These are phyloP conservation scores for Lamellibrachia luymesi DNA, from an alignment of 1,140 invertebrate species.

Conservation along the genomic window DNA sequence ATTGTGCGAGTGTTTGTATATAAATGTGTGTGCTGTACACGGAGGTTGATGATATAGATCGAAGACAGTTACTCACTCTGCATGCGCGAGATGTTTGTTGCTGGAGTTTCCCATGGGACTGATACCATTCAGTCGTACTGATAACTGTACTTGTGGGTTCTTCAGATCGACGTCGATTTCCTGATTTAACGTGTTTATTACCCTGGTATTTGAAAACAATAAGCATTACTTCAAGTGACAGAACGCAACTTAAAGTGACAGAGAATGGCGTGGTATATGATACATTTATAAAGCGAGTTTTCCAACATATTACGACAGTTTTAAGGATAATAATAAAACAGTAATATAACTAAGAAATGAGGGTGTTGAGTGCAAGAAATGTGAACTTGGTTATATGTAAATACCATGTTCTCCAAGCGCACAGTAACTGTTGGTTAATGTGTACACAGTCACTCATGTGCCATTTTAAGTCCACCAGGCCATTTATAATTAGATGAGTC, in stretches of 20 bases:
- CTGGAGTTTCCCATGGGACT: background rate
- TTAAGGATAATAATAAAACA: background rate
- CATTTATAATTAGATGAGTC: too few relatives aligned
- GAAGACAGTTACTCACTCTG: background rate
- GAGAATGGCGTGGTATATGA: background rate
- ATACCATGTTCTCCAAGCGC: too few relatives aligned
- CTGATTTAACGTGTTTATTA: conserved; percentile 2
- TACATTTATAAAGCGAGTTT: background rate
- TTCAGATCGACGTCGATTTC: conserved; percentile 9
- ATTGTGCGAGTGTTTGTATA: background rate
- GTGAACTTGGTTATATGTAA: too few relatives aligned
- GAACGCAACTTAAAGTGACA: background rate
- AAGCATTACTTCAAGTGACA: background rate
- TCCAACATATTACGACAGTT: background rate
- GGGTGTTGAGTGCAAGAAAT: too few relatives aligned
- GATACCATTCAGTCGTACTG: background rate
- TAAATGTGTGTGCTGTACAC: background rate
- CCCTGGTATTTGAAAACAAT: background rate
- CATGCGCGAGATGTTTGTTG: background rate
- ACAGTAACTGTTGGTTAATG: too few relatives aligned
- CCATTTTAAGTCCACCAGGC: too few relatives aligned
- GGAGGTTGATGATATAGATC: background rate
- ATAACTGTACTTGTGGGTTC: background rate
- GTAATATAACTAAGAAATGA: background rate
- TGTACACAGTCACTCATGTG: too few relatives aligned